These are phyloP conservation scores for Rhinichthys klamathensis DNA, from an alignment of 2,113 vertebrate genomes.

Conservation along the genomic window DNA sequence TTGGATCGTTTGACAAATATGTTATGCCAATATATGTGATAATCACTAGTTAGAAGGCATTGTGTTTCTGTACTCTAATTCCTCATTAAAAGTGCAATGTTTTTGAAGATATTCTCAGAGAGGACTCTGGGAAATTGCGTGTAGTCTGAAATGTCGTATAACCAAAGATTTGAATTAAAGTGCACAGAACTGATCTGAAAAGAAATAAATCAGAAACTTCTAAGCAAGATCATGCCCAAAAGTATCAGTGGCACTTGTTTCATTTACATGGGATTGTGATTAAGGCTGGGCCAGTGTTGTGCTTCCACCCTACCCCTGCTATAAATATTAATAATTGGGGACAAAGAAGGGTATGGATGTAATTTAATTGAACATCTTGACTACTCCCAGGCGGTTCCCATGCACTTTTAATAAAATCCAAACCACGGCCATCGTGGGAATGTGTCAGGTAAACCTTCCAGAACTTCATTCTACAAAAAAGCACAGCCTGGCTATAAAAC, in stretches of 20 bases:
- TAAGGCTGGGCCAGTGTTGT: slow-evolving; percentile 42
- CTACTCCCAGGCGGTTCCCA: slow-evolving; percentile 46
- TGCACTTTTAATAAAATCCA: slow-evolving; percentile 62
- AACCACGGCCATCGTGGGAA: slow-evolving; percentile 58
- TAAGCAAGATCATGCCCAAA: slow-evolving; percentile 6
- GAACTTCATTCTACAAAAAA: slow-evolving; percentile 61
- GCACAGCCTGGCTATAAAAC: slow-evolving; percentile 64
- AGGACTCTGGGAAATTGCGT: slow-evolving; percentile 10
- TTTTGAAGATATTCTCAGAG: slow-evolving; percentile 15
- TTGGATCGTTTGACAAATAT: no score
- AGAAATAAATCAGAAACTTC: slow-evolving; percentile 46
- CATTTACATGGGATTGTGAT: slow-evolving; percentile 40
- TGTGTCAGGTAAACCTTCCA: slow-evolving; percentile 67
- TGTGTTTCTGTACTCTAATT: not conserved
- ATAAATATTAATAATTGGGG: slow-evolving; percentile 65
- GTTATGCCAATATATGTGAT: no score
- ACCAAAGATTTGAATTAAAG: slow-evolving; percentile 35
- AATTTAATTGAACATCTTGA: slow-evolving; percentile 60
- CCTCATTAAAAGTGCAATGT: not conserved
- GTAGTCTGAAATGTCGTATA: not conserved
- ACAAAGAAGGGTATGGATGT: slow-evolving; percentile 51
- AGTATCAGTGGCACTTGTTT: slow-evolving; percentile 21
- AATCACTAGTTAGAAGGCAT: not conserved
- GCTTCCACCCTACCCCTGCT: slow-evolving; percentile 53
- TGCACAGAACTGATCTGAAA: slow-evolving; percentile 42